phyloP scores from a whole-genome alignment of 2,113 vertebrate genomes.

The Lophura nycthemera region DNA sequence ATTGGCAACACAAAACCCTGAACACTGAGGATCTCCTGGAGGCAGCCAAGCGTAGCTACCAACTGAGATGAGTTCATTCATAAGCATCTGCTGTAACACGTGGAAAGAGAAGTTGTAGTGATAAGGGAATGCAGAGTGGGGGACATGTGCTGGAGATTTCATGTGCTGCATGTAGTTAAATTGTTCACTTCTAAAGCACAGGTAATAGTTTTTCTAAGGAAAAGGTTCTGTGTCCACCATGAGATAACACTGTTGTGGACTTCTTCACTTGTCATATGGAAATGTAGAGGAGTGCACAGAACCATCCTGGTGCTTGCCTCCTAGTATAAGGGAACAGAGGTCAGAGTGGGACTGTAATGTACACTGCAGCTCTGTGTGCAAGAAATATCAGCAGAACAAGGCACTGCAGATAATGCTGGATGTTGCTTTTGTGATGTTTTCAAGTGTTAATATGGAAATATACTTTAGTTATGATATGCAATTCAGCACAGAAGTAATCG shows the following conservation, averaged over 20 bases:
- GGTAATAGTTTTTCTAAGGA: neutral
- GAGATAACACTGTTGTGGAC: neutral
- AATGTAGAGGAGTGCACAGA: neutral
- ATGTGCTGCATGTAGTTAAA: rapidly evolving
- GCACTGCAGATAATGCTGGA: neutral
- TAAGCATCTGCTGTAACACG: neutral
- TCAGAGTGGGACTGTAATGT: neutral
- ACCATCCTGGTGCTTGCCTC: neutral
- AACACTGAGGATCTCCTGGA: neutral
- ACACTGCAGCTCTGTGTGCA: neutral
- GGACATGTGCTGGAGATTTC: neutral
- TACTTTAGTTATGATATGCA: neutral
- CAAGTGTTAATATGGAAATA: too few species aligned
- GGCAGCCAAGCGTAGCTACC: neutral
- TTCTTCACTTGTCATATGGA: neutral
- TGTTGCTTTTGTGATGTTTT: neutral
- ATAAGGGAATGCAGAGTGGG: neutral
- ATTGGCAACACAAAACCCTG: neutral
- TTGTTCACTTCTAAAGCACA: neutral
- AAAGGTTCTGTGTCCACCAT: neutral
- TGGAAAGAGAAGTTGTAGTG: neutral
- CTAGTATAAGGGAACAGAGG: neutral
- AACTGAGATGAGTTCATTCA: neutral
- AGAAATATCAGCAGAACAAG: neutral
- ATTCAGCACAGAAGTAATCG: neutral